phyloP scores from a whole-genome alignment of 2,888 invertebrate genomes.

The Zele albiditarsus region DNA sequence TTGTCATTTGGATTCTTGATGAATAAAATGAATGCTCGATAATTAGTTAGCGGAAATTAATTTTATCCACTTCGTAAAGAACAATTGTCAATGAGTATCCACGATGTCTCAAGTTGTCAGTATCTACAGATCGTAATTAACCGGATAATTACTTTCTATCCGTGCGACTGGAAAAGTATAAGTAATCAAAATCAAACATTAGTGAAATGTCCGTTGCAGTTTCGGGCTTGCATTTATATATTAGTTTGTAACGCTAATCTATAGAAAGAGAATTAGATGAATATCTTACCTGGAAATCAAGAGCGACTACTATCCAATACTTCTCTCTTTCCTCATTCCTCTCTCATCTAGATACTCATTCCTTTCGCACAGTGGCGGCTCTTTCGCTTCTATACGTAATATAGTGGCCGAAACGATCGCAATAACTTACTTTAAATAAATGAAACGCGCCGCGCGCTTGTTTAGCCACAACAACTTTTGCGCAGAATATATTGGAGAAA shows the following conservation, averaged over 20 bases:
- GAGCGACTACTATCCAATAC: conserved; percentile 39
- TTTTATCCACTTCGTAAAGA: no score
- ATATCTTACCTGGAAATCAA: conserved; percentile 67
- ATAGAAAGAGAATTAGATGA: conserved; percentile 58
- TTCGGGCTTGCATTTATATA: not conserved
- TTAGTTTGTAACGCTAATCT: not conserved
- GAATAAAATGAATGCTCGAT: no score
- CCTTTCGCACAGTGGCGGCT: conserved; percentile 45
- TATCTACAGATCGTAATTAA: no score
- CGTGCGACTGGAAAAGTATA: no score
- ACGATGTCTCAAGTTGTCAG: no score
- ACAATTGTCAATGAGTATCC: no score
- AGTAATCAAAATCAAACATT: not conserved
- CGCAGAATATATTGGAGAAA: not conserved
- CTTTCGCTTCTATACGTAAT: conserved; percentile 62
- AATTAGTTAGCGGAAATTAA: no score
- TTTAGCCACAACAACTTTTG: conserved; percentile 5
- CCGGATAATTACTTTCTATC: no score
- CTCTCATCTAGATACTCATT: not conserved
- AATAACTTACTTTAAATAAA: conserved; percentile 71
- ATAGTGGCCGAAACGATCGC: conserved; percentile 67
- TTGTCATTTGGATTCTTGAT: no score
- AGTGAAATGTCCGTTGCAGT: not conserved
- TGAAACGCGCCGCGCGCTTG: conserved; percentile 64
- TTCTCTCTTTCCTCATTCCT: conserved; percentile 29